Conservation (phyloP, 1,140 invertebrate genomes). For the Drosophila ananassae region DNA sequence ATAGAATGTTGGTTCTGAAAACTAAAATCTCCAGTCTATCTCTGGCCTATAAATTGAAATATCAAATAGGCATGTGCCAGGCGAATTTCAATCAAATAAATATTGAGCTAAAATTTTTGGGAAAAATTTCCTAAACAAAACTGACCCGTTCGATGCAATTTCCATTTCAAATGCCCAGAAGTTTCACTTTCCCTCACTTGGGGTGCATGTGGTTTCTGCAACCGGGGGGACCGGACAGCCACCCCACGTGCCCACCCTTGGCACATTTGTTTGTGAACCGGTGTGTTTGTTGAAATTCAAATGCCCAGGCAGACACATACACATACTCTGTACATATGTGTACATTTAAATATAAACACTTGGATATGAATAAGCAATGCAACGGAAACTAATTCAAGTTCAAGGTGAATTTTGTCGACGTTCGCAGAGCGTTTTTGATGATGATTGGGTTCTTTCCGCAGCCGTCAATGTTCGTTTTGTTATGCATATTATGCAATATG, state of each 20-base stretch:
- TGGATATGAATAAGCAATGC: constrained; percentile 61
- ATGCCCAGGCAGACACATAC: constrained; percentile 4
- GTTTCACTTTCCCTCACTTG: constrained; percentile 33
- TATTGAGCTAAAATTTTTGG: neutral
- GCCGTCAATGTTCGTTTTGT: constrained; percentile 28
- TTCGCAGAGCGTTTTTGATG: constrained; percentile 6
- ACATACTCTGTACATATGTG: neutral
- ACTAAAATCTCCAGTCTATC: neutral
- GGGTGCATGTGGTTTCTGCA: constrained; percentile 16
- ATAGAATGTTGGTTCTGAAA: no score
- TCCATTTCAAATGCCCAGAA: constrained; percentile 18
- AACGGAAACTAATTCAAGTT: constrained; percentile 74
- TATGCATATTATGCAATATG: constrained; percentile 62
- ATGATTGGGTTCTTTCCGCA: constrained; percentile 29
- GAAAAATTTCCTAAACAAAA: constrained; percentile 11
- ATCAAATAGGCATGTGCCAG: neutral
- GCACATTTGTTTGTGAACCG: constrained; percentile 20
- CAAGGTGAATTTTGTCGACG: constrained; percentile 54
- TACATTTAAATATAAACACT: constrained; percentile 51
- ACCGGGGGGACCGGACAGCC: neutral
- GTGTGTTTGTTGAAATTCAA: constrained; percentile 36
- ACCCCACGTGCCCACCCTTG: constrained; percentile 40
- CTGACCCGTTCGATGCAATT: constrained; percentile 18
- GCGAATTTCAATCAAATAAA: neutral
- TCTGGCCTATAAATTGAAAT: neutral